Percentiles rank a stretch among this genome's conserved stretches.
Evolutionary conservation across 2,888 invertebrate species (phyloP).

Genomic region (Dexiosoma caninum): DNA sequence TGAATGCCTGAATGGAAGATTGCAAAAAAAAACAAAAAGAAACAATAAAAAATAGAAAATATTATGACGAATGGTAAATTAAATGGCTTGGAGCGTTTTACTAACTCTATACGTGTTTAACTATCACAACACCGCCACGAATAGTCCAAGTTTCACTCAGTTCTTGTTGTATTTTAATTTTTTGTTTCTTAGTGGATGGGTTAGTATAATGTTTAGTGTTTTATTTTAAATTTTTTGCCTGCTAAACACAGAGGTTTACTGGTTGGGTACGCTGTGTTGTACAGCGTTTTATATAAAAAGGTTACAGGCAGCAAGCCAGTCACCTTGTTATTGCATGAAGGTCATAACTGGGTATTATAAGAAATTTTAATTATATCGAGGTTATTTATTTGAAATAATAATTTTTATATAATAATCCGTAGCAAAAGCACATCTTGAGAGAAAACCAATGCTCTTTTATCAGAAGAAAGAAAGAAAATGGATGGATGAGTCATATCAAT

Average conservation of each 20-base stretch:
- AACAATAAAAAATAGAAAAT: conserved; percentile 7
- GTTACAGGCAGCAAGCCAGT: conserved; percentile 1
- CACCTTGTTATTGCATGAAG: conserved; percentile 33
- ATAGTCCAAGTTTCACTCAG: not conserved
- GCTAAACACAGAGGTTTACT: too few relatives aligned
- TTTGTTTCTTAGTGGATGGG: conserved; percentile 4
- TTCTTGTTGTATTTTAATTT: not conserved
- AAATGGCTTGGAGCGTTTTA: conserved; percentile 49
- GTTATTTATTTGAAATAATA: not conserved
- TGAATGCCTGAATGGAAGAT: not conserved
- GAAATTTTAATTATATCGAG: not conserved
- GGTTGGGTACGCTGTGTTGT: not conserved
- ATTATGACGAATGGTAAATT: conserved; percentile 51
- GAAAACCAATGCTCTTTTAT: too few relatives aligned
- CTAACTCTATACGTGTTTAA: conserved; percentile 35
- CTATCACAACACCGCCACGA: not conserved
- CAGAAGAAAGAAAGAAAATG: too few relatives aligned
- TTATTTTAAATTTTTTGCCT: conserved; percentile 11
- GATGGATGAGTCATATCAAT: too few relatives aligned
- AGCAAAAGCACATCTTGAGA: too few relatives aligned
- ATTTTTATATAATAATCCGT: too few relatives aligned
- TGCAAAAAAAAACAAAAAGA: not conserved
- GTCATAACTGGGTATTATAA: not conserved
- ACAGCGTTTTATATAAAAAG: not conserved
- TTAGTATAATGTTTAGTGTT: not conserved